phyloP scores from a whole-genome alignment of 2,888 invertebrate genomes.

The Noctua janthe region DNA sequence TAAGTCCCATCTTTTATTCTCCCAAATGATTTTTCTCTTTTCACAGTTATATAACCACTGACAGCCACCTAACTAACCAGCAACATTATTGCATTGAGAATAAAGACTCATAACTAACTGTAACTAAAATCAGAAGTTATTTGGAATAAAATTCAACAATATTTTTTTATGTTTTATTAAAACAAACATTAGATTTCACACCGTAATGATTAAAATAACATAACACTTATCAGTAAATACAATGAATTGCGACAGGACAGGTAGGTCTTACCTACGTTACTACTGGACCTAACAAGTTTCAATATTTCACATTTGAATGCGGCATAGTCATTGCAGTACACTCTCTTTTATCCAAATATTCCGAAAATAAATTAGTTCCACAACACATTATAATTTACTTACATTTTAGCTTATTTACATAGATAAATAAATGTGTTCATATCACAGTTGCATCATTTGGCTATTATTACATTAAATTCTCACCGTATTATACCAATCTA shows the following conservation, averaged over 20 bases:
- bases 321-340: background rate
- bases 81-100: background rate
- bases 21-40: background rate
- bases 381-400: slow-evolving; percentile 31
- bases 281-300: background rate
- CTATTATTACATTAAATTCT: slow-evolving; percentile 51
- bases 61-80: background rate
- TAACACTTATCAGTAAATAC: slow-evolving; percentile 29
- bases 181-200: slow-evolving; percentile 61
- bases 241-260: slow-evolving; percentile 11
- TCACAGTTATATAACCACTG: background rate
- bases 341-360: slow-evolving; percentile 28
- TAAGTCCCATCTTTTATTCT: background rate
- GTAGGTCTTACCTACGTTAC: slow-evolving; percentile 28
- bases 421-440: slow-evolving; percentile 58
- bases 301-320: slow-evolving; percentile 20
- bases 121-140: background rate
- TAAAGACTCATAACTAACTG: background rate
- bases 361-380: slow-evolving; percentile 40
- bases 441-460: slow-evolving; percentile 70
- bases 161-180: slow-evolving; percentile 38
- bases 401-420: slow-evolving; percentile 43
- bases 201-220: slow-evolving; percentile 47
- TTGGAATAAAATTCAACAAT: slow-evolving; percentile 3
- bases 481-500: slow-evolving; percentile 19